These are phyloP conservation scores for Onychostruthus taczanowskii DNA, from an alignment of 2,113 vertebrate species.

Conservation along the genomic window DNA sequence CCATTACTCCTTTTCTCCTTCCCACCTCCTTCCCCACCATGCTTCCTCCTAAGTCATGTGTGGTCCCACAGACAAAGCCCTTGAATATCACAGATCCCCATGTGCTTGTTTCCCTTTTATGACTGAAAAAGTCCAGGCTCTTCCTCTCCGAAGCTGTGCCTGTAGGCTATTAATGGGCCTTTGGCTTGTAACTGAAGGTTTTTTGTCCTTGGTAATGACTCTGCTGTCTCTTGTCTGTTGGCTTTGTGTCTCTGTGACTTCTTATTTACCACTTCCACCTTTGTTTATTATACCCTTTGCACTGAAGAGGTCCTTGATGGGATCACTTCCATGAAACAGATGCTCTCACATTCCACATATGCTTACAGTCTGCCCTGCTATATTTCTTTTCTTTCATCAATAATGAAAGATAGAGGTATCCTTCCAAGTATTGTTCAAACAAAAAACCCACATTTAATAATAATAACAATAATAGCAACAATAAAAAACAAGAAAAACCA, in stretches of 20 bases:
- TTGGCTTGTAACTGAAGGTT: not conserved
- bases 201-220: not conserved
- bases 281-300: not conserved
- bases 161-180: not conserved
- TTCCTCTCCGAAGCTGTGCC: not conserved
- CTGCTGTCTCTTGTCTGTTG: not conserved
- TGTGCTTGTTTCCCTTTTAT: not conserved
- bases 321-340: not conserved
- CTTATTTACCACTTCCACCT: not conserved
- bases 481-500: fast-evolving
- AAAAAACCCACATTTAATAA: not conserved
- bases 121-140: not conserved
- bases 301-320: not conserved
- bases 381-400: not conserved
- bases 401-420: not conserved
- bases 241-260: not conserved
- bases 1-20: not conserved
- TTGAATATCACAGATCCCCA: not conserved
- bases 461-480: not conserved
- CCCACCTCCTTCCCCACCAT: fast-evolving
- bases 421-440: not conserved
- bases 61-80: not conserved
- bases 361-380: not conserved
- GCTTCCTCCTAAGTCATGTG: fast-evolving
- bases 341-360: not conserved